These are phyloP conservation scores for Spisula subtruncata DNA, from an alignment of 2,888 invertebrate species.

Conservation along the genomic window DNA sequence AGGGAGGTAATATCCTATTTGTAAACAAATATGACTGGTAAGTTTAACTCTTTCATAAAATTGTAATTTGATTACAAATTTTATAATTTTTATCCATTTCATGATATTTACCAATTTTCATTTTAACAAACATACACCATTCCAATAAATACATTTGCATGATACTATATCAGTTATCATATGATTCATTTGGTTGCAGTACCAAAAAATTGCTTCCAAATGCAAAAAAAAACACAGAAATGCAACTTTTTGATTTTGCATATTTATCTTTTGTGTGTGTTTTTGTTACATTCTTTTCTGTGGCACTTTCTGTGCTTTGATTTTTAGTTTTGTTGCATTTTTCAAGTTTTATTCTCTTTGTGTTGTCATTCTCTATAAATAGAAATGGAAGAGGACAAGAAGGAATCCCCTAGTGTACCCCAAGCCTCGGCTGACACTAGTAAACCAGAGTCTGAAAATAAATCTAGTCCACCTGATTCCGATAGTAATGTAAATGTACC, in stretches of 20 bases:
- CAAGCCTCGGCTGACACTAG: conserved; percentile 39
- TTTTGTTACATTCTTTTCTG: conserved; percentile 19
- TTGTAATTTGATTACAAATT: too few species aligned
- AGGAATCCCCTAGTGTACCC: conserved; percentile 46
- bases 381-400: conserved; percentile 66
- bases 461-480: conserved; percentile 48
- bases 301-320: conserved; percentile 15
- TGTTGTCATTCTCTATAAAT: conserved; percentile 43
- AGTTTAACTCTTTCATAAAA: too few species aligned
- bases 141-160: background rate
- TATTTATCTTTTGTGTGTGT: background rate
- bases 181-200: background rate
- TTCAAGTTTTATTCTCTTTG: conserved; percentile 30
- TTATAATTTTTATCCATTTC: background rate
- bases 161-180: background rate
- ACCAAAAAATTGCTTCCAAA: background rate
- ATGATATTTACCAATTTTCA: background rate
- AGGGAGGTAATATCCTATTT: too few species aligned
- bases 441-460: conserved; percentile 40
- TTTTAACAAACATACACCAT: background rate
- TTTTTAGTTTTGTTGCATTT: conserved; percentile 37
- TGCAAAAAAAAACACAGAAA: background rate
- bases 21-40: too few species aligned
- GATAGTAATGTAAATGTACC: conserved; percentile 28
- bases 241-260: conserved; percentile 2